Conservation (phyloP, 2,888 invertebrate genomes). For the Rotaria magnacalcarata region DNA sequence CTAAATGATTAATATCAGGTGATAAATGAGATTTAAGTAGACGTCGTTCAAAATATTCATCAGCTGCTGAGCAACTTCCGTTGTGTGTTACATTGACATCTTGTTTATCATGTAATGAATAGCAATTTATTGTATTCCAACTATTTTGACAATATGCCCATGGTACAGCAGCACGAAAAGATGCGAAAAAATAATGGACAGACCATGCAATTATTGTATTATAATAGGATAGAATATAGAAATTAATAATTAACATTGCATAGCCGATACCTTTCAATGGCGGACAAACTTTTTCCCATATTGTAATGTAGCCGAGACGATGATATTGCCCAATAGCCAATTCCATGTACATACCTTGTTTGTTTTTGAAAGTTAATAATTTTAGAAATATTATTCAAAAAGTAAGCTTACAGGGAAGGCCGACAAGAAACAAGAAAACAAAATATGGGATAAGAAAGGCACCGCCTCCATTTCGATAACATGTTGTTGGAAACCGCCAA, state of each 20-base stretch:
- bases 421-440: slow-evolving; percentile 42
- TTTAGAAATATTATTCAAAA: background rate
- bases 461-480: slow-evolving; percentile 45
- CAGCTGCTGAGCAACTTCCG: slow-evolving; percentile 43
- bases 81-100: background rate
- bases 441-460: slow-evolving; percentile 45
- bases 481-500: slow-evolving; percentile 46
- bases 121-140: slow-evolving; percentile 58
- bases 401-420: slow-evolving; percentile 40
- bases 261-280: slow-evolving; percentile 71
- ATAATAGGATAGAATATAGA: slow-evolving; percentile 73
- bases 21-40: slow-evolving; percentile 54
- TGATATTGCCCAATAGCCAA: slow-evolving; percentile 88
- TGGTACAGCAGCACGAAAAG: slow-evolving; percentile 56
- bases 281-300: slow-evolving; percentile 87
- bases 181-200: slow-evolving; percentile 50
- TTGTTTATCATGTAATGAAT: slow-evolving; percentile 8
- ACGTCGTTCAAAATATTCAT: slow-evolving; percentile 51
- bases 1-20: slow-evolving; percentile 53
- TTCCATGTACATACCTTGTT: slow-evolving; percentile 71
- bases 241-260: slow-evolving; percentile 67
- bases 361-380: background rate
- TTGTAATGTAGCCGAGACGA: slow-evolving; percentile 80
- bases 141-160: slow-evolving; percentile 58
- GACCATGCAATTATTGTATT: slow-evolving; percentile 80